phyloP scores from a whole-genome alignment of 2,113 vertebrate species.

The Irena cyanogastra region DNA sequence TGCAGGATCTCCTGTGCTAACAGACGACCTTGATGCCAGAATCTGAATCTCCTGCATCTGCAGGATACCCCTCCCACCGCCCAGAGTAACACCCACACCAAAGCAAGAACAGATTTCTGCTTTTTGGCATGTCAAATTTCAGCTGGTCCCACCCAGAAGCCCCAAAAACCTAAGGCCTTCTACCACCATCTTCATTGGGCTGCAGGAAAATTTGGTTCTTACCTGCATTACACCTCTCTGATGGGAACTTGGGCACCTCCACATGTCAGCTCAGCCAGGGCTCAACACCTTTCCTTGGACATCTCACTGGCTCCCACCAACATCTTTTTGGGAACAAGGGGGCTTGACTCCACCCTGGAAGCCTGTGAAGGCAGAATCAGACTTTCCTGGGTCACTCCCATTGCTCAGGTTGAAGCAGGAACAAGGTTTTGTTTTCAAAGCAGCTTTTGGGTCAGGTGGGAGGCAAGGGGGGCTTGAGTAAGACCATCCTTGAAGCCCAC shows the following conservation, averaged over 20 bases:
- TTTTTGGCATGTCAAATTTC: not conserved
- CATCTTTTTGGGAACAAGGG: not conserved
- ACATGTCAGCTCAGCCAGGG: not conserved
- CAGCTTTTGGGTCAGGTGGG: not conserved
- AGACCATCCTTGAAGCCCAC: not conserved
- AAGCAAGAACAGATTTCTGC: not conserved
- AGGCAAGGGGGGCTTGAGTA: not conserved
- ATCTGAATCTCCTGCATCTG: not conserved
- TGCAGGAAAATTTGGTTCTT: not conserved
- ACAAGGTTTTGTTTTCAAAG: not conserved
- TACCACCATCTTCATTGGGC: not conserved
- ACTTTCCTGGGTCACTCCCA: not conserved
- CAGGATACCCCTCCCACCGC: not conserved
- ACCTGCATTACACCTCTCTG: not conserved
- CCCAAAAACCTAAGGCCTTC: not conserved
- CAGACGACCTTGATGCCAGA: not conserved
- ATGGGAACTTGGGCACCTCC: not conserved
- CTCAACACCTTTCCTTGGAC: fast-evolving
- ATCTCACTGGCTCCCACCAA: not conserved
- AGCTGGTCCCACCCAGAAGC: not conserved
- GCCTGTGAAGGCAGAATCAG: not conserved
- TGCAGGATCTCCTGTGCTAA: not conserved
- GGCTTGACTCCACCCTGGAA: not conserved
- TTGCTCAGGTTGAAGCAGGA: not conserved
- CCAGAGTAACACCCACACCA: not conserved